Evolutionary conservation across 2,113 vertebrate genomes (phyloP).

Genomic region (Catharus fuscescens): DNA sequence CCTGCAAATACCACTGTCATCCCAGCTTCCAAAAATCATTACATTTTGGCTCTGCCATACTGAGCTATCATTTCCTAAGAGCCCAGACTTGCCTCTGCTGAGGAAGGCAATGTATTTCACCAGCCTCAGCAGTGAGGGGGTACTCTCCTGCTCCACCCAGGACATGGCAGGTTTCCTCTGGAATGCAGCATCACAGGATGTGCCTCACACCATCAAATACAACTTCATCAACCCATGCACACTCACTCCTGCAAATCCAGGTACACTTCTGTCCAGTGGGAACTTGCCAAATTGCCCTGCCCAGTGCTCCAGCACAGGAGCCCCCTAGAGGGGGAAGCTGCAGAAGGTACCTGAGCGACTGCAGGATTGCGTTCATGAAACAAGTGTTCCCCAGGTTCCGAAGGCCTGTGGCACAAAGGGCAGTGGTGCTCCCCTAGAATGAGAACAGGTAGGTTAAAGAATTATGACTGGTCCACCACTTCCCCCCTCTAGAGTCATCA

Average conservation of each 20-base stretch:
- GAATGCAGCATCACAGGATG: background rate
- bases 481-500: background rate
- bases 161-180: background rate
- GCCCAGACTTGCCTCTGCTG: background rate
- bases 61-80: background rate
- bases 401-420: slow-evolving; percentile 90
- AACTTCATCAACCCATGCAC: background rate
- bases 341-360: slow-evolving; percentile 89
- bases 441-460: background rate
- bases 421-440: slow-evolving; percentile 81
- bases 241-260: background rate
- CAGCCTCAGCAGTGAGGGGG: background rate
- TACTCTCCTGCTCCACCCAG: background rate
- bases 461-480: background rate
- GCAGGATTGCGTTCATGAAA: slow-evolving; percentile 99
- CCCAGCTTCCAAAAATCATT: background rate
- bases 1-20: background rate
- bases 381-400: slow-evolving; percentile 96
- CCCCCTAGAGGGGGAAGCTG: background rate
- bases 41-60: background rate
- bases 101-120: background rate
- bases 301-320: background rate
- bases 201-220: background rate
- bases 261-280: fast-evolving
- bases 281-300: background rate